A percentile compares a stretch with the other conserved stretches of the same genome.
phyloP scores from a whole-genome alignment of 2,113 vertebrate genomes.

The Heptranchias perlo region DNA sequence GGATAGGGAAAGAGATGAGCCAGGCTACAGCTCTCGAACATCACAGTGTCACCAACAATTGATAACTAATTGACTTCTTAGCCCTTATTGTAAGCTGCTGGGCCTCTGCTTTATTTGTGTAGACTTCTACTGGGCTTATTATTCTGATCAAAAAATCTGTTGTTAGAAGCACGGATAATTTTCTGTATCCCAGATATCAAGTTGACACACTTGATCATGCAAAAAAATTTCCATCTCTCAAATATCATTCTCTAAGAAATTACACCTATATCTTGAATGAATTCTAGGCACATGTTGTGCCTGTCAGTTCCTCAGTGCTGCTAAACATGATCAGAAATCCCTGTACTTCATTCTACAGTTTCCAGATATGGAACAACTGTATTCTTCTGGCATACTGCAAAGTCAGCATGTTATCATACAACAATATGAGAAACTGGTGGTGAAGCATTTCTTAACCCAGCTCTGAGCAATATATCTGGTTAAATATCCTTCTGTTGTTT shows the following conservation, averaged over 20 bases:
- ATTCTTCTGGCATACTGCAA: not conserved
- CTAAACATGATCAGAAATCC: not conserved
- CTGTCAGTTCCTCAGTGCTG: not conserved
- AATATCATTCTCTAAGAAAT: not conserved
- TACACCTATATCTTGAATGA: not conserved
- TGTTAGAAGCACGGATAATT: not conserved
- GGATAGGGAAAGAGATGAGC: not conserved
- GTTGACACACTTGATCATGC: not conserved
- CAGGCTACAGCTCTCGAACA: not conserved
- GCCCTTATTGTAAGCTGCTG: not conserved
- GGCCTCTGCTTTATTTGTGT: not conserved
- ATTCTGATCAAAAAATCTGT: not conserved
- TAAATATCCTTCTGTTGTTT: constrained; percentile 23
- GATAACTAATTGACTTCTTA: not conserved
- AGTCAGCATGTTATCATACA: constrained; percentile 19
- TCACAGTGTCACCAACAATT: not conserved
- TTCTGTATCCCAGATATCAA: not conserved
- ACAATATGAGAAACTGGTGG: not conserved
- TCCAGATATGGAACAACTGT: not conserved
- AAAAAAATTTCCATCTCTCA: not conserved
- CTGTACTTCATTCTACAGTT: not conserved
- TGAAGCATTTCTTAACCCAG: constrained; percentile 23
- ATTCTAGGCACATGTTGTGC: not conserved
- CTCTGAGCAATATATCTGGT: constrained; percentile 13
- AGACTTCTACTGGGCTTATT: not conserved